These are phyloP conservation scores for Seira sanloemensis DNA, from an alignment of 2,888 invertebrate species.

Conservation along the genomic window DNA sequence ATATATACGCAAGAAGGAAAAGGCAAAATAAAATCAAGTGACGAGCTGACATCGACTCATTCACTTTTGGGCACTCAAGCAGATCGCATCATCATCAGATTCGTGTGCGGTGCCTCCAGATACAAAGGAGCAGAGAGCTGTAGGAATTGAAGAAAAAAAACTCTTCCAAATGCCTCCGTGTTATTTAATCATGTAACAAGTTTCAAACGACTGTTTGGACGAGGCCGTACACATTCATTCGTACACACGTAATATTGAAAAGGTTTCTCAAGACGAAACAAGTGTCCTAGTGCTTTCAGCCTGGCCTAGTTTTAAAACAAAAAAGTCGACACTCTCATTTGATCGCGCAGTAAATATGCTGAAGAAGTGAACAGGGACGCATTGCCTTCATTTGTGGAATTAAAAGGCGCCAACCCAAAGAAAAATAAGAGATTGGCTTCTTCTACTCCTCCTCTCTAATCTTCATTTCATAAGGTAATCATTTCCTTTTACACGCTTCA, in stretches of 20 bases:
- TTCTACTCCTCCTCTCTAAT: neutral
- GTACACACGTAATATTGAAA: too few relatives aligned
- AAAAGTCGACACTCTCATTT: too few relatives aligned
- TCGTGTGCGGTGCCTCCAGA: neutral
- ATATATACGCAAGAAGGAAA: neutral
- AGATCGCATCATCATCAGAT: neutral
- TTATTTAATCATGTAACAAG: slow-evolving; percentile 4
- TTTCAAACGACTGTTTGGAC: too few relatives aligned
- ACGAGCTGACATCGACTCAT: neutral
- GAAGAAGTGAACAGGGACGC: too few relatives aligned
- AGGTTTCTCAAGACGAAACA: too few relatives aligned
- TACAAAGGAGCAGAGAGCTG: neutral
- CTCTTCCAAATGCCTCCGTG: too few relatives aligned
- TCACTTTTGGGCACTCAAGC: neutral
- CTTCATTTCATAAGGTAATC: neutral
- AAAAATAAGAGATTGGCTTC: neutral
- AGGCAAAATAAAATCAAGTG: slow-evolving; percentile 37
- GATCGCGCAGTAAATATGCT: too few relatives aligned
- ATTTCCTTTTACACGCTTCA: neutral
- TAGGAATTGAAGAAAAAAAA: too few relatives aligned
- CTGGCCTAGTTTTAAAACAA: neutral
- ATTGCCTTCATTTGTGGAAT: neutral
- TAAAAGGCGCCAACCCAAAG: neutral
- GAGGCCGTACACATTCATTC: too few relatives aligned
- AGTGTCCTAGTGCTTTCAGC: neutral